Percentiles rank a stretch among this genome's conserved stretches.
These are phyloP conservation scores for Odocoileus virginianus DNA, from an alignment of 2,113 vertebrate species.

Conservation along the genomic window DNA sequence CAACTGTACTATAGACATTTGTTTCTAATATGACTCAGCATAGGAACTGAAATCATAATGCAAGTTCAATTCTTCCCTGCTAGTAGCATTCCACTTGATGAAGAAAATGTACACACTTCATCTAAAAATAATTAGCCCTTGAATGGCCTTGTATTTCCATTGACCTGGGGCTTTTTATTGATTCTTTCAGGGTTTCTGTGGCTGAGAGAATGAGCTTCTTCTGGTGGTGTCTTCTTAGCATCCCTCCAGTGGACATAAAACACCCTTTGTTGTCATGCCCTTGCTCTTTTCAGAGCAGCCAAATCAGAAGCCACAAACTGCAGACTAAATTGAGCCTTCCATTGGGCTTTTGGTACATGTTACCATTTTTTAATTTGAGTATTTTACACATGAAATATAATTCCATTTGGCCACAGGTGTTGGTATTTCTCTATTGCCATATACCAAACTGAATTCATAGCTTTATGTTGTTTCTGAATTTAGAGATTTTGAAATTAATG, in stretches of 20 bases:
- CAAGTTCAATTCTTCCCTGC: not conserved
- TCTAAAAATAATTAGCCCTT: conserved; percentile 46
- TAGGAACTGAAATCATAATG: not conserved
- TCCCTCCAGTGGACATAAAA: not conserved
- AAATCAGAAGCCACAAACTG: not conserved
- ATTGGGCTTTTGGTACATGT: not conserved
- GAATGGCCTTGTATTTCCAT: not conserved
- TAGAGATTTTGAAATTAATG: not conserved
- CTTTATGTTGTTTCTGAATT: conserved; percentile 3
- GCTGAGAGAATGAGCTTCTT: not conserved
- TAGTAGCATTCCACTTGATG: not conserved
- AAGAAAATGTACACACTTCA: conserved; percentile 15
- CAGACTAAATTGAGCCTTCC: not conserved
- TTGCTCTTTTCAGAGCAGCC: not conserved
- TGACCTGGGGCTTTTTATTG: conserved; percentile 19
- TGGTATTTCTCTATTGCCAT: not conserved
- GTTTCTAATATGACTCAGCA: not conserved
- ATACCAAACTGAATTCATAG: not conserved
- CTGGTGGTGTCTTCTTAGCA: not conserved
- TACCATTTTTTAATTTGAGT: not conserved
- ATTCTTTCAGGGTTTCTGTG: not conserved
- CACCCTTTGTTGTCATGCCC: not conserved
- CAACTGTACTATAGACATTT: not conserved
- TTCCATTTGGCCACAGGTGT: not conserved
- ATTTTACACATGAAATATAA: conserved; percentile 1